Base-by-base conservation (phyloP, 2,113 vertebrate genomes). In the Syngnathus scovelli region DNA sequence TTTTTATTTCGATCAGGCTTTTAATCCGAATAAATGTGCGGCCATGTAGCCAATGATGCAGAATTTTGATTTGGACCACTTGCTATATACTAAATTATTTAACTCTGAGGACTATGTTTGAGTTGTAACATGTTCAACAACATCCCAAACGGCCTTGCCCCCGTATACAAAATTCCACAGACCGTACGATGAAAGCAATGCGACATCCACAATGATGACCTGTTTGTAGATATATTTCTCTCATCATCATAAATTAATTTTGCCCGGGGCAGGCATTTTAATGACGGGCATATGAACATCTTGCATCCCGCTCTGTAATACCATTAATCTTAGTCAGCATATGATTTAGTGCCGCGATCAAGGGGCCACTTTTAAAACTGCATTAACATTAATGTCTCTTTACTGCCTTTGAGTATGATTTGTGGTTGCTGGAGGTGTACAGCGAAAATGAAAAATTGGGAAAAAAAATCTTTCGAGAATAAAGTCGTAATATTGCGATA, bases 261-360 rank as follows among this genome's bases (percentile, higher is more conserved):
- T 74, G 77, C 81, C 79, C 64, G 72, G 83, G 80, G 78, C 78
- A 86, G 66, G 56, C 59, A 61, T 19, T 39, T 85, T 85, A 83
- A 80, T 83, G 86, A 88, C 89, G 87, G 89, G 88, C 83, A 85
- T 83, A 88, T 78, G 75, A 87, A 87, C 83, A 85, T 75, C 69
- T 66, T 49, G 70, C 69, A 81, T 86, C 69, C 73, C 63, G 61
- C 72, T 84, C 80, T 67, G 78, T 83, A 78, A 82, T 76, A 80
- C 79, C 76, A 86, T 88, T 78, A 79, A 80, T 88, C 81, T 84
- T 43, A 60, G 70, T 84, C 78, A 75, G 74, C 68, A 56, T 62
- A 49, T 60, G 70, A 78, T 72, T 81, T 62, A 13, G 55, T 66
- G 41, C 41, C 1, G 41, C 16, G 44, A 75, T 75, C 52, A 79